Conservation (phyloP, 1,140 invertebrate species). For the Neelides sp. region DNA sequence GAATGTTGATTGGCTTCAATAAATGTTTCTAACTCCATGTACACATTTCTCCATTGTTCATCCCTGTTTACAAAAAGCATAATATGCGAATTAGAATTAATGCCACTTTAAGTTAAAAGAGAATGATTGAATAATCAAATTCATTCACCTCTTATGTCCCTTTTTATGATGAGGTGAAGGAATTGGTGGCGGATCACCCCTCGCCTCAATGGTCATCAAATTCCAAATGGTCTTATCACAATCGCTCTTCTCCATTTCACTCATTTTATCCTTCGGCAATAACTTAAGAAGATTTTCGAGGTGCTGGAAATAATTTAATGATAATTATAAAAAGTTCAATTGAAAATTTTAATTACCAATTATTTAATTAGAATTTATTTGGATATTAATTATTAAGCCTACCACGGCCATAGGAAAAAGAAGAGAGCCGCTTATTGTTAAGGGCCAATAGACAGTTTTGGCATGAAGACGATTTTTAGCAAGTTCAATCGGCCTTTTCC, state of each 20-base stretch:
- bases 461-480: slow-evolving; percentile 57
- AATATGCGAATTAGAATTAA: background rate
- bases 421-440: slow-evolving; percentile 77
- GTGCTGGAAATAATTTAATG: slow-evolving; percentile 43
- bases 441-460: slow-evolving; percentile 80
- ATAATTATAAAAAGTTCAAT: slow-evolving; percentile 2
- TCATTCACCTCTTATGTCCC: slow-evolving; percentile 37
- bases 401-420: slow-evolving; percentile 77
- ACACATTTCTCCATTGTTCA: slow-evolving; percentile 80
- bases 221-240: slow-evolving; percentile 77
- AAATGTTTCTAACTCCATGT: slow-evolving; percentile 75
- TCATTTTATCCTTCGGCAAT: slow-evolving; percentile 68
- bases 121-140: background rate
- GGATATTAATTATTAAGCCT: slow-evolving; percentile 33
- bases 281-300: slow-evolving; percentile 65
- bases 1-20: slow-evolving; percentile 59
- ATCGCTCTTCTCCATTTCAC: slow-evolving; percentile 69
- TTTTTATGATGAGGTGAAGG: slow-evolving; percentile 32
- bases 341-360: background rate
- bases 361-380: background rate
- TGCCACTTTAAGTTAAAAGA: background rate
- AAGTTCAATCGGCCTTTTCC: slow-evolving; percentile 41
- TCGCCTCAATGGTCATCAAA: slow-evolving; percentile 54
- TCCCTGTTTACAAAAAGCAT: slow-evolving; percentile 42
- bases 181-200: slow-evolving; percentile 33